phyloP scores from a whole-genome alignment of 2,113 vertebrate species.

The Seriola quinqueradiata region DNA sequence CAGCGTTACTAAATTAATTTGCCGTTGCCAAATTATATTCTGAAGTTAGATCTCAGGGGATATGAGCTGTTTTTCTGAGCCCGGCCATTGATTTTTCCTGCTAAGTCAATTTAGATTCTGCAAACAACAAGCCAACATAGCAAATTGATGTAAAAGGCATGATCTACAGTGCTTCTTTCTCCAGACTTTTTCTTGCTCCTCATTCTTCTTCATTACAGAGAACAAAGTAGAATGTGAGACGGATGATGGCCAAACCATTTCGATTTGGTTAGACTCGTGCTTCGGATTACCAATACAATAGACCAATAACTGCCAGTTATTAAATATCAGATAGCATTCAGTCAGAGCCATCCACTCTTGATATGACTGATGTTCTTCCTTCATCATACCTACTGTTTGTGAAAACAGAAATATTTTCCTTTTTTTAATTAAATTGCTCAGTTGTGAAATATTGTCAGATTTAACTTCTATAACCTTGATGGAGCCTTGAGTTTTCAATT shows the following conservation, averaged over 20 bases:
- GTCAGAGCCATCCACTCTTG: background rate
- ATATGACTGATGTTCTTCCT: slow-evolving; percentile 26
- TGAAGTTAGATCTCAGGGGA: slow-evolving; percentile 43
- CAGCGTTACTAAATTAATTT: slow-evolving; percentile 64
- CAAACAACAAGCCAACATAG: slow-evolving; percentile 35
- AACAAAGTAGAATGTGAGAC: slow-evolving; percentile 15
- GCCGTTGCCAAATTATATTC: slow-evolving; percentile 61
- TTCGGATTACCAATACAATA: slow-evolving; percentile 1
- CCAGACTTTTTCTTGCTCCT: slow-evolving; percentile 6
- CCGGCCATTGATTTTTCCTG: slow-evolving; percentile 45
- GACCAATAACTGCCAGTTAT: slow-evolving; percentile 27
- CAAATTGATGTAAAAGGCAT: slow-evolving; percentile 36
- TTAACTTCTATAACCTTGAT: too few relatives aligned
- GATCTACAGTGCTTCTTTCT: slow-evolving; percentile 11
- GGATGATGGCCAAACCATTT: background rate
- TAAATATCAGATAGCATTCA: slow-evolving; percentile 12
- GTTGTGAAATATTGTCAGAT: background rate
- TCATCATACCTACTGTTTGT: background rate
- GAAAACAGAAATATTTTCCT: background rate
- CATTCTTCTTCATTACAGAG: slow-evolving; percentile 35
- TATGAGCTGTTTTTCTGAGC: slow-evolving; percentile 16
- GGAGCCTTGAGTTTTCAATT: background rate
- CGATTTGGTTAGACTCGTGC: background rate
- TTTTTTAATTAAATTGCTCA: background rate
- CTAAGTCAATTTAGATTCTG: slow-evolving; percentile 42